These are phyloP conservation scores for Cyphomyrus discorhynchus DNA, from an alignment of 2,113 vertebrate species.

Conservation along the genomic window DNA sequence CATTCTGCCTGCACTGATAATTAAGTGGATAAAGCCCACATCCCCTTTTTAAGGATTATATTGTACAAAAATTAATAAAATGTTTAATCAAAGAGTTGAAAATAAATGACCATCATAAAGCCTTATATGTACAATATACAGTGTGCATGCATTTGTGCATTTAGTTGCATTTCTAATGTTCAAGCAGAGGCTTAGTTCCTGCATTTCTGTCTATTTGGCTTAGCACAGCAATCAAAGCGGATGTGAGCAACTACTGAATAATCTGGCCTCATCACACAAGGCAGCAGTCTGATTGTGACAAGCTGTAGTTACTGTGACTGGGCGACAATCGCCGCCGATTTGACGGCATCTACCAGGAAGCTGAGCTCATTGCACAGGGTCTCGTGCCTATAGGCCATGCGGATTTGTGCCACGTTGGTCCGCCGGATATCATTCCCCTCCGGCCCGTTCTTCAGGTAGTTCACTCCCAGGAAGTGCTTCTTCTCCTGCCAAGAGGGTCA, in stretches of 20 bases:
- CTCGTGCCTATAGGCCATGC: constrained; percentile 88
- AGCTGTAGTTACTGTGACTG: background rate
- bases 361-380: constrained; percentile 91
- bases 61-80: background rate
- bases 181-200: background rate
- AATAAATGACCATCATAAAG: background rate
- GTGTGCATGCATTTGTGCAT: background rate
- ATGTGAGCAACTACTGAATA: background rate
- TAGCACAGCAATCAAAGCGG: background rate
- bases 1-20: background rate
- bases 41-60: background rate
- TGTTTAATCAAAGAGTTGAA: background rate
- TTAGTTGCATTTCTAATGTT: background rate
- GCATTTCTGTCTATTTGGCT: background rate
- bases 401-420: constrained; percentile 95
- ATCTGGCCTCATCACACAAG: background rate
- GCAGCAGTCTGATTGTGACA: background rate
- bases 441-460: constrained; percentile 87
- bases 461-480: constrained; percentile 81
- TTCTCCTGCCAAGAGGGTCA: constrained; percentile 70
- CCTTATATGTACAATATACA: background rate
- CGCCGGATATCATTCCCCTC: constrained; percentile 87
- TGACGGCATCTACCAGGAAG: constrained; percentile 84
- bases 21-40: background rate
- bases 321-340: constrained; percentile 57